Percentiles rank a stretch among this genome's conserved stretches.
Conservation (phyloP, 2,797 vertebrate genomes). For the Moxostoma hubbsi region DNA sequence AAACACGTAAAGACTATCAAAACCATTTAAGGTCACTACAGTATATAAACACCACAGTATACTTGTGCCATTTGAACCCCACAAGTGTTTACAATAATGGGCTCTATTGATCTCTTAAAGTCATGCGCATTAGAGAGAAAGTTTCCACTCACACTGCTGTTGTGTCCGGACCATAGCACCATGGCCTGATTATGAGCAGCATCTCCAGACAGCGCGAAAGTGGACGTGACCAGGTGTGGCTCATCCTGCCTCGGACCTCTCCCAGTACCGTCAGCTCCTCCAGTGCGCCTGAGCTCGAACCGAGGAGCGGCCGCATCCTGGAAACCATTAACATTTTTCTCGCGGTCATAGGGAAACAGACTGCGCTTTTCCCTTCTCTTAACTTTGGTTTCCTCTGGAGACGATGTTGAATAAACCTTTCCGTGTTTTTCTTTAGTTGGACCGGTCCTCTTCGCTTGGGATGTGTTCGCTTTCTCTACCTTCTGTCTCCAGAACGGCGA, state of each 20-base stretch:
- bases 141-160: conserved; percentile 92
- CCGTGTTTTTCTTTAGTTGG: conserved; percentile 2
- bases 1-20: background rate
- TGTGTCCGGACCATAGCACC: conserved; percentile 95
- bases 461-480: background rate
- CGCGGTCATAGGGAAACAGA: background rate
- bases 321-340: conserved; percentile 54
- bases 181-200: conserved; percentile 96
- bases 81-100: background rate
- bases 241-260: conserved; percentile 77
- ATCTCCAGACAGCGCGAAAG: conserved; percentile 90
- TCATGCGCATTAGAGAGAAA: background rate
- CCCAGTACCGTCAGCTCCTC: conserved; percentile 75
- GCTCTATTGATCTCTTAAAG: background rate
- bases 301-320: conserved; percentile 70
- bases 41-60: background rate
- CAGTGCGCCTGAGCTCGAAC: conserved; percentile 69
- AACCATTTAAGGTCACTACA: background rate
- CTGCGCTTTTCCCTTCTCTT: conserved; percentile 42
- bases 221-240: conserved; percentile 84
- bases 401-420: conserved; percentile 16
- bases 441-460: background rate
- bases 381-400: conserved; percentile 15
- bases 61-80: background rate
- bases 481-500: background rate